Percentiles rank a stretch among this genome's conserved stretches.
Conservation (phyloP, 2,113 vertebrate genomes). For the Pseudorhombus dupliciocellatus region DNA sequence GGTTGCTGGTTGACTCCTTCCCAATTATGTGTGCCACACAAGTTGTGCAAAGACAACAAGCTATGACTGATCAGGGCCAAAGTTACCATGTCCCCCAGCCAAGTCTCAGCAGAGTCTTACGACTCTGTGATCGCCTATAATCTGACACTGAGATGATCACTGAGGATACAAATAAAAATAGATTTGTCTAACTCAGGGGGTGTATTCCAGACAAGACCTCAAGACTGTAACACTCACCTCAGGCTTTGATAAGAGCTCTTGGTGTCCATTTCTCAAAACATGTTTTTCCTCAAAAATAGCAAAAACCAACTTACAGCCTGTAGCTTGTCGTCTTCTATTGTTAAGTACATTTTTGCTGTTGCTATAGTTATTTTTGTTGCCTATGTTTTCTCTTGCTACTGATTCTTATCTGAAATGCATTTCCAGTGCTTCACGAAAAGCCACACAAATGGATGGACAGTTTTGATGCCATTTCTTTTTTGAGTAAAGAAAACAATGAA, state of each 20-base stretch:
- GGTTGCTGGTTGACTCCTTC: background rate
- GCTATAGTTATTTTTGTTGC: background rate
- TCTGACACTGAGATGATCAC: no score
- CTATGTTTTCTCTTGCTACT: background rate
- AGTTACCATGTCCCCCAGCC: background rate
- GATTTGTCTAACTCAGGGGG: no score
- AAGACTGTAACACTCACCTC: background rate
- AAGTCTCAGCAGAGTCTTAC: background rate
- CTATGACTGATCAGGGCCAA: background rate
- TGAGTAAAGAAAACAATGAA: background rate
- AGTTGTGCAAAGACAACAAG: background rate
- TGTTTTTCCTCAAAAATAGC: background rate
- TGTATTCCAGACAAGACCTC: background rate
- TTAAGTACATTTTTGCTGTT: background rate
- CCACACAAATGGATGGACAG: background rate
- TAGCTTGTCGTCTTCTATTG: no score
- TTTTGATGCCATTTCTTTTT: conserved; percentile 2
- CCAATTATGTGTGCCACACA: background rate
- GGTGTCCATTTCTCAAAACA: background rate
- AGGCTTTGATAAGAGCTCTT: background rate
- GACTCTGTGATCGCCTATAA: background rate
- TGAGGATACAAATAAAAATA: background rate
- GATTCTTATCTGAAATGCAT: conserved; percentile 4
- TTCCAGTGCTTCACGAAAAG: background rate
- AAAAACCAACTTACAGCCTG: background rate